Evolutionary conservation across 2,113 vertebrate species (phyloP), one percentile per base, ranked within the genome.

Genomic region (Malaclemys terrapin): DNA sequence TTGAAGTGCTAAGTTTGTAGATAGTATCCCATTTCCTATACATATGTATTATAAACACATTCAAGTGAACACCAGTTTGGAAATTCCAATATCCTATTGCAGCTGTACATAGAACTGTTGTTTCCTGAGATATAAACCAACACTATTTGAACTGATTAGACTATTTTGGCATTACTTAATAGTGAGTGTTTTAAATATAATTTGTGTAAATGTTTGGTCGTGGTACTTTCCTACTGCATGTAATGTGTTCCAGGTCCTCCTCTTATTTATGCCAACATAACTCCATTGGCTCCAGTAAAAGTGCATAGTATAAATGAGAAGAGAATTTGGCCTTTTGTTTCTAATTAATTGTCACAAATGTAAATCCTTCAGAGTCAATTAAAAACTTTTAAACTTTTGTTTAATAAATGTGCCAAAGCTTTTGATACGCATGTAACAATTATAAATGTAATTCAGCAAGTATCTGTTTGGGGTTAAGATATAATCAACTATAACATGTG

Each of bases 41-140:
- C 5, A 95, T 95, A 96, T 98, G 88, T 98, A 86, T 95, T 92
- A 94, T 97, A 97, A 95, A 94, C 89, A 81, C 8, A 84, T 80
- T 80, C 72, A 80, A 62, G n/a, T 85, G 80, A 82, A n/a, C 87
- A 53, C 7, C 65, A 87, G 69, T 94, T 97, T 93, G 89, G 90
- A 89, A 95, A 89, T 11, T 84, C 49, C 89, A 65, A 47, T 45
- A 19, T 89, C 13, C 89, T 82, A 54, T 57, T 93, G 93, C 76
- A 89, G 17, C 11, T 92, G 90, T 94, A 75, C 57, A 93, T 72
- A 89, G 78, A 91, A 89, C 29, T 95, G 11, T 87, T 91, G 4
- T 85, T 72, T 45, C 47, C 81, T 87, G 84, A 80, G 27, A 80
- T 79, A 84, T 25, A 87, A 86, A 72, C 87, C 52, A 89, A 38